Percentiles rank a stretch among this genome's conserved stretches.
Conservation (phyloP, 2,113 vertebrate species). For the Leucoraja erinaceus region DNA sequence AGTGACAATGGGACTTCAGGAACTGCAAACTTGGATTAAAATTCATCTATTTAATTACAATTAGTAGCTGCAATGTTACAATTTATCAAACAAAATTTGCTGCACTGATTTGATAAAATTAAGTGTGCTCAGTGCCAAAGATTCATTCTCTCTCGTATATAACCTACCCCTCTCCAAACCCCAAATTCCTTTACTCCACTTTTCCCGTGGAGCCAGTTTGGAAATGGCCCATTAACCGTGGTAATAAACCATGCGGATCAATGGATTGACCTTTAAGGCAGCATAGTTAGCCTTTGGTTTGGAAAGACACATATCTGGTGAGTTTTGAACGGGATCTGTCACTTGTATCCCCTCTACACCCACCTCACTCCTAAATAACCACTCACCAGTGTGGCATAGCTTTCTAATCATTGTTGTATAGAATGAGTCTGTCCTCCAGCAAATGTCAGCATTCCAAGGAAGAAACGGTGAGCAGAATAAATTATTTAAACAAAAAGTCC, state of each 20-base stretch:
- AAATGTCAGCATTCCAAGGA: neutral
- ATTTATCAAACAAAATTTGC: neutral
- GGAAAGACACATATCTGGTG: neutral
- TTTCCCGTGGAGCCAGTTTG: neutral
- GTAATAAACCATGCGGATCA: neutral
- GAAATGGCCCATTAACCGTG: neutral
- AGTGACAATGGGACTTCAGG: neutral
- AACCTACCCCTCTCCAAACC: too few relatives aligned
- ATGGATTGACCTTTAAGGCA: neutral
- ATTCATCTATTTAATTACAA: neutral
- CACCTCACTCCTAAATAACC: neutral
- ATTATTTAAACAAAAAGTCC: neutral
- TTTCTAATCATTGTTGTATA: neutral
- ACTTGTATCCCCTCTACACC: neutral
- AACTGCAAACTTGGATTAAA: neutral
- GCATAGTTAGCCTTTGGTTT: neutral
- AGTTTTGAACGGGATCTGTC: neutral
- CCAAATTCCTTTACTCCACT: too few relatives aligned
- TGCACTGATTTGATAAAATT: neutral
- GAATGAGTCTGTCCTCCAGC: neutral
- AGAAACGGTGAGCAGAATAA: neutral
- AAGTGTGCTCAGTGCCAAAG: neutral
- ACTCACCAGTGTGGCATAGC: neutral
- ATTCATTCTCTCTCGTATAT: neutral
- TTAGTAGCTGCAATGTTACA: neutral